Conservation (phyloP, 2,113 vertebrate species). For the Collichthys lucidus region DNA sequence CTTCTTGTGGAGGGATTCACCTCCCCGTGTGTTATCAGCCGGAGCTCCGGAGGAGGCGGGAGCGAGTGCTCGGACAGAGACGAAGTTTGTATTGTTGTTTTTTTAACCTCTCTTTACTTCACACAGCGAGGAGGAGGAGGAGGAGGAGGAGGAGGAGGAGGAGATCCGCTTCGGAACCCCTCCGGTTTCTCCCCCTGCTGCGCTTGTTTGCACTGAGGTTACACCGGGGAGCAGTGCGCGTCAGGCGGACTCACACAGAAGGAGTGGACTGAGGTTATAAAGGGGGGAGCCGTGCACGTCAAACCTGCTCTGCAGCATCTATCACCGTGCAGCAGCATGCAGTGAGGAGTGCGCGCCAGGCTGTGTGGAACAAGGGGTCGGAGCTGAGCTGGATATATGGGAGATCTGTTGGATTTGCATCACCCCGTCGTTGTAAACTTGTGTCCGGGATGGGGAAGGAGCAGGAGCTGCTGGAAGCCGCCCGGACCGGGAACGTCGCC, state of each 20-base stretch:
- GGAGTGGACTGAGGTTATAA: constrained; percentile 48
- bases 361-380: constrained; percentile 43
- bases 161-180: constrained; percentile 40
- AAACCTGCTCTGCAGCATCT: constrained; percentile 64
- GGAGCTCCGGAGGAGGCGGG: not conserved
- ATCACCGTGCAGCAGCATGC: constrained; percentile 50
- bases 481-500: constrained; percentile 96
- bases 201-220: constrained; percentile 31
- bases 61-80: constrained; percentile 12
- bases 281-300: constrained; percentile 20
- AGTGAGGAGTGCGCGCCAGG: constrained; percentile 41
- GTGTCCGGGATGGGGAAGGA: constrained; percentile 94
- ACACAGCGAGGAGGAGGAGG: too few relatives aligned
- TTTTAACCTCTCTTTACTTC: too few relatives aligned
- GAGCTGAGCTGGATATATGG: constrained; percentile 60
- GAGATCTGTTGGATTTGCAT: constrained; percentile 65
- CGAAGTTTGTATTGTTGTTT: constrained; percentile 38
- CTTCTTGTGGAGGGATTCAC: constrained; percentile 22
- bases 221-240: constrained; percentile 51
- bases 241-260: not conserved
- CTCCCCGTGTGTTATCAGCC: constrained; percentile 12
- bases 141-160: too few relatives aligned
- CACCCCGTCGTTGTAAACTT: constrained; percentile 73
- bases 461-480: constrained; percentile 97
- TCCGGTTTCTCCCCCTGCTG: not conserved